Conservation (phyloP, 2,797 vertebrate species). For the Clarias platycephalus region DNA sequence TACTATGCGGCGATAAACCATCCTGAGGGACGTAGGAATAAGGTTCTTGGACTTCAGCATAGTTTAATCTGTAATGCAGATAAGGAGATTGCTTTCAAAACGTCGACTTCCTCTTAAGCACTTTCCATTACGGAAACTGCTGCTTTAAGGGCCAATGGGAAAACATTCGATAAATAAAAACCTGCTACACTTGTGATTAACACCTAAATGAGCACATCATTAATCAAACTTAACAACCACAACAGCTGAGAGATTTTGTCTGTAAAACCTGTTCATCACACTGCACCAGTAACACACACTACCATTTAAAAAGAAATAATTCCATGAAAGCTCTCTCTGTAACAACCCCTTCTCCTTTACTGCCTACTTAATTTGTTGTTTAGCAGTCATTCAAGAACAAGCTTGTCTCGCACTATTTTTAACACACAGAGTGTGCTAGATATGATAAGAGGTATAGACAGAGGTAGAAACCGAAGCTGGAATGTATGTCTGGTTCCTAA, state of each 20-base stretch:
- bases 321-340: conserved; percentile 35
- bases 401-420: conserved; percentile 72
- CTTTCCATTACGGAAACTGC: conserved; percentile 28
- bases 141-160: background rate
- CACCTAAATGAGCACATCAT: background rate
- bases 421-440: conserved; percentile 59
- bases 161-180: conserved; percentile 18
- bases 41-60: conserved; percentile 65
- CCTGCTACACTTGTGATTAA: background rate
- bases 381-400: conserved; percentile 66
- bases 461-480: conserved; percentile 63
- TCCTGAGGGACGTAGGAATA: conserved; percentile 70
- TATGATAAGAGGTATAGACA: conserved; percentile 72
- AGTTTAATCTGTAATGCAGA: conserved; percentile 71
- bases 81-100: conserved; percentile 57
- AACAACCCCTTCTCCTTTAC: conserved; percentile 39
- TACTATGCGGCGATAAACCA: conserved; percentile 81
- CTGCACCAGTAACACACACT: background rate
- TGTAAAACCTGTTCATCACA: background rate
- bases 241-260: conserved; percentile 40
- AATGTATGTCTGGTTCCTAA: conserved; percentile 68
- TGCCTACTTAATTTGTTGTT: conserved; percentile 53
- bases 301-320: background rate
- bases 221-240: conserved; percentile 33
- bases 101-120: conserved; percentile 36